Base-by-base conservation (phyloP, 2,797 vertebrate genomes). In the Centroberyx gerrardi region DNA sequence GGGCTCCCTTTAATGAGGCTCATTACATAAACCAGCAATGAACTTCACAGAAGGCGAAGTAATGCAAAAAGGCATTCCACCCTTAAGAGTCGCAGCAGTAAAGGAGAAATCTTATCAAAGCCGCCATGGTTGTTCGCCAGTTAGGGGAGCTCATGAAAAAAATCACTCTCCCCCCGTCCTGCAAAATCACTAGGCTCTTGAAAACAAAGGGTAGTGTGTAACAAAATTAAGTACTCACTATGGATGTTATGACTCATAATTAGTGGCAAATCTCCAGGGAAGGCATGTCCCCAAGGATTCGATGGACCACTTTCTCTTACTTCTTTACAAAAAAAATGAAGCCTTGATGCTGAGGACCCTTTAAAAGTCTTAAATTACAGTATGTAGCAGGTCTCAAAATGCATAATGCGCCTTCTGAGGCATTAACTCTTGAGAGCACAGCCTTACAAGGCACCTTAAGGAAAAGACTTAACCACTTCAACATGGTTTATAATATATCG, bases 1-100 rank as follows among this genome's bases (percentile, higher is more conserved):
- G 77, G 81, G 81, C 84, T 80, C 31, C 28, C 78, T 87, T 87
- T 93, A 94, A 93, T 85, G 78, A 92, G 79, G 62, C 78, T 87
- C 78, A 85, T 88, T 93, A 86, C 74, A 79, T 40, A 74, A 86
- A 85, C 62, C 73, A 69, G 71, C 76, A 69, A 90, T 83, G 84
- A 85, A 89, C 82, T 85, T 85, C 64, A 66, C 84, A 83, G 77
- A 82, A 72, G 68, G 62, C 27, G 69, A 60, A 4, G 40, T 33
- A 28, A 14, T 51, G 44, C 52, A 77, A 68, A 68, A 56, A 62
- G 27, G 5, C 53, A 51, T 64, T 63, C 48, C 64, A 46, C 68
- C 62, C 31, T 28, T 51, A 64, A 77, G 59, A 76, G 44, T 46
- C 49, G 74, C 64, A 61, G 46, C 46, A 72, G 65, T 61, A 74